Evolutionary conservation across 2,888 invertebrate genomes (phyloP).

Genomic region (Onchidella celtica): DNA sequence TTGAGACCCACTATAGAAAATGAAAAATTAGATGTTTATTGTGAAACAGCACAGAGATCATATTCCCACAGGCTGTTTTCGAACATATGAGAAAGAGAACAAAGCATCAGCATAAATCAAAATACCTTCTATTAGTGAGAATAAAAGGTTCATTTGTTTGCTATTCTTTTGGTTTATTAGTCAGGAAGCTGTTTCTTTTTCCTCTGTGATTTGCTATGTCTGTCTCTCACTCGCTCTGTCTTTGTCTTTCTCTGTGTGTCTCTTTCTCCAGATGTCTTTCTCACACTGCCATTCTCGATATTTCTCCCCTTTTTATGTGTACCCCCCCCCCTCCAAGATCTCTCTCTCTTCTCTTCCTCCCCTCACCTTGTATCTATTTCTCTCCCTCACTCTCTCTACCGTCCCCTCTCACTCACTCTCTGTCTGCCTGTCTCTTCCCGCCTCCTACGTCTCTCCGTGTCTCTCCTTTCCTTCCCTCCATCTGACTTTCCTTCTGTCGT

Average conservation of each 20-base stretch:
- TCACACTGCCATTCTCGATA: background rate
- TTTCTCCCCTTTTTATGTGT: background rate
- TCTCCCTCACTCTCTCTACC: background rate
- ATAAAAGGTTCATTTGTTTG: no score
- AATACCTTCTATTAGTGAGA: no score
- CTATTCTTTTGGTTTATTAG: no score
- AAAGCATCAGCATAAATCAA: no score
- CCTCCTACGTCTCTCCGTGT: background rate
- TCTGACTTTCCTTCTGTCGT: background rate
- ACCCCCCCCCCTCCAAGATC: background rate
- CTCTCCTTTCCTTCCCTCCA: background rate
- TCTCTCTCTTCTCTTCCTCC: background rate
- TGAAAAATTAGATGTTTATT: no score
- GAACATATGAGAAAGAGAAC: no score
- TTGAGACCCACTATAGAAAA: no score
- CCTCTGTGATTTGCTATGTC: background rate
- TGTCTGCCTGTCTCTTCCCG: background rate
- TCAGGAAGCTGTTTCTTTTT: no score
- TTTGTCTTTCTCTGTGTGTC: conserved; percentile 1
- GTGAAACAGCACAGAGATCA: no score
- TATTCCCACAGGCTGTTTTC: no score
- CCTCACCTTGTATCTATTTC: no score
- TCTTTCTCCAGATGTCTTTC: background rate
- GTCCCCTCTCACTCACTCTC: background rate
- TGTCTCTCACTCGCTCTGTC: conserved; percentile 8